phyloP scores from a whole-genome alignment of 2,888 invertebrate species.

The Hermaeophaga mercurialis region DNA sequence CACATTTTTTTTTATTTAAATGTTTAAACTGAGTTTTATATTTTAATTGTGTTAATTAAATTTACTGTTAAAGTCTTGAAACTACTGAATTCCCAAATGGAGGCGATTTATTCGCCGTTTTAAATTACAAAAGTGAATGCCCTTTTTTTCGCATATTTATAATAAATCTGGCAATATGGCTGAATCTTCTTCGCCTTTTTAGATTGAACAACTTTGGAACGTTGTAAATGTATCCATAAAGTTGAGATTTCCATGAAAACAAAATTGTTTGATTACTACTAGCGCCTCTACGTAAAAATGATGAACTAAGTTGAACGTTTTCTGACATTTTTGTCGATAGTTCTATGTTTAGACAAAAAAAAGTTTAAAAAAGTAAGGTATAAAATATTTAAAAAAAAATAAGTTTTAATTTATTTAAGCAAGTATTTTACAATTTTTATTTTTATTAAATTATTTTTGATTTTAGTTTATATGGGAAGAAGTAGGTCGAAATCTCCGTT shows the following conservation, averaged over 20 bases:
- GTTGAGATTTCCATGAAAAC: slow-evolving; percentile 21
- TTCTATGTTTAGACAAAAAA: slow-evolving; percentile 44
- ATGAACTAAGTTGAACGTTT: slow-evolving; percentile 53
- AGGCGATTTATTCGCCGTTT: too few relatives aligned
- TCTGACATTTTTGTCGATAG: slow-evolving; percentile 47
- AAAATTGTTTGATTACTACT: slow-evolving; percentile 38
- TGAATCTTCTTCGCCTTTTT: background rate
- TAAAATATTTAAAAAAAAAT: slow-evolving; percentile 39
- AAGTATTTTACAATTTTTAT: background rate
- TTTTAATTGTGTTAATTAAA: too few relatives aligned
- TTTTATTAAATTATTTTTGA: slow-evolving; percentile 13
- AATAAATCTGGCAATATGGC: background rate
- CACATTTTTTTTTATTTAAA: too few relatives aligned
- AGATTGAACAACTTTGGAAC: slow-evolving; percentile 31
- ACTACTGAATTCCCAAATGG: too few relatives aligned
- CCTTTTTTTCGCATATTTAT: slow-evolving; percentile 7
- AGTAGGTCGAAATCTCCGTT: slow-evolving; percentile 60
- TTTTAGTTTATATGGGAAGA: slow-evolving; percentile 59
- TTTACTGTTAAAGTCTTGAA: too few relatives aligned
- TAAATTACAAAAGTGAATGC: background rate
- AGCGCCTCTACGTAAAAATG: slow-evolving; percentile 54
- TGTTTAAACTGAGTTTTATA: too few relatives aligned
- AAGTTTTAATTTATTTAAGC: slow-evolving; percentile 27
- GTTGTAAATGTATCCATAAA: slow-evolving; percentile 31
- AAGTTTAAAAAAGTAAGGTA: slow-evolving; percentile 38